Evolutionary conservation across 2,888 invertebrate species (phyloP).

Genomic region (Halictus quadricinctus): DNA sequence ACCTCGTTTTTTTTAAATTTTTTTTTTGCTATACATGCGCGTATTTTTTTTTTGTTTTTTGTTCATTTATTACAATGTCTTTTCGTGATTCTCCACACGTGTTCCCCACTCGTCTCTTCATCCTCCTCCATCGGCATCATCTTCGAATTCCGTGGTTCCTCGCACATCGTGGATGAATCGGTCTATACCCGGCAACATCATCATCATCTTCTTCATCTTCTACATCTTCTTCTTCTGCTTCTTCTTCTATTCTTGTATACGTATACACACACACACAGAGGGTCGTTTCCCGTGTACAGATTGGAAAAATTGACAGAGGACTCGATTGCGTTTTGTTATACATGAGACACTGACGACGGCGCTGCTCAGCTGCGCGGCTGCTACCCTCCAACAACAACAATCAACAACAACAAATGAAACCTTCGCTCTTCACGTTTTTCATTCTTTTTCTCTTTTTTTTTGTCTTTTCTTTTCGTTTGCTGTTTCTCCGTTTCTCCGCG

Average conservation of each 20-base stretch:
- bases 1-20: constrained; percentile 20
- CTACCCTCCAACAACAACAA: constrained; percentile 58
- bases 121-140: neutral
- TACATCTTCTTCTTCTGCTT: neutral
- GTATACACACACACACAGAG: constrained; percentile 43
- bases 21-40: constrained; percentile 54
- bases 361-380: constrained; percentile 34
- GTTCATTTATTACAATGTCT: constrained; percentile 44
- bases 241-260: constrained; percentile 41
- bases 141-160: neutral
- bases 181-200: neutral
- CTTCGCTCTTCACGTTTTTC: neutral
- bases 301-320: constrained; percentile 60
- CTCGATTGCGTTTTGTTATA: constrained; percentile 64
- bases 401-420: constrained; percentile 17
- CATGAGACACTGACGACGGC: constrained; percentile 69
- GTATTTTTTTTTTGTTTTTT: constrained; percentile 31
- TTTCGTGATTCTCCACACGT: constrained; percentile 8
- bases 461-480: neutral
- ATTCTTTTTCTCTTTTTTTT: neutral
- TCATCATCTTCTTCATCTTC: neutral
- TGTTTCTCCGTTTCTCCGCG: neutral
- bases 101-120: neutral
- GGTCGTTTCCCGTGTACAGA: constrained; percentile 22
- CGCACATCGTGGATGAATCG: neutral